A percentile compares a stretch with the other conserved stretches of the same genome.
Conservation (phyloP, 2,797 vertebrate species). For the Furcifer pardalis region DNA sequence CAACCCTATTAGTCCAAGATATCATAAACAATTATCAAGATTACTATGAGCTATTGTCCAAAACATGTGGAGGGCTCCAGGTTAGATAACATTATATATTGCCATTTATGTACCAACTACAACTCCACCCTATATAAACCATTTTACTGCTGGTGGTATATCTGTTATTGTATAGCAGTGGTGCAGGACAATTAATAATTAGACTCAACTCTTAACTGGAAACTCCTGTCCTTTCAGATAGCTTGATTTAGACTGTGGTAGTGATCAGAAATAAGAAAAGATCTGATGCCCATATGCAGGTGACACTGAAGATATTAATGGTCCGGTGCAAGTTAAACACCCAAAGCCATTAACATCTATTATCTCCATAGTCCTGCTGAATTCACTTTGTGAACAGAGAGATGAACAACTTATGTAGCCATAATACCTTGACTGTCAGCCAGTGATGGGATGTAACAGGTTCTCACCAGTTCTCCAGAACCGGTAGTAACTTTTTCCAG, state of each 20-base stretch:
- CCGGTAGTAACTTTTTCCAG: no score
- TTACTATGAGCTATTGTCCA: no score
- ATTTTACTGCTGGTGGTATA: neutral
- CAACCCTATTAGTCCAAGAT: no score
- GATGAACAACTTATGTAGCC: constrained; percentile 24
- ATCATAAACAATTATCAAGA: no score
- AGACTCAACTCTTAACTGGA: constrained; percentile 56
- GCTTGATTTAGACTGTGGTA: constrained; percentile 48
- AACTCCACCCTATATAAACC: neutral
- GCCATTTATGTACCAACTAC: neutral
- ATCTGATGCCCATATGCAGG: constrained; percentile 41
- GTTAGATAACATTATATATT: neutral
- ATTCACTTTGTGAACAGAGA: constrained; percentile 26
- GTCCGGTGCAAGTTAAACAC: constrained; percentile 41
- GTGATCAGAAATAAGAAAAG: constrained; percentile 57
- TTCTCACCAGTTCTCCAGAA: no score
- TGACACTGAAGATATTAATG: constrained; percentile 52
- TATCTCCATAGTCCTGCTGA: constrained; percentile 36
- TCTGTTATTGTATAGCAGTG: no score
- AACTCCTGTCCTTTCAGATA: constrained; percentile 58
- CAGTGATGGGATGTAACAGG: no score
- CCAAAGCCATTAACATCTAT: constrained; percentile 39
- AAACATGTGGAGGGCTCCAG: no score
- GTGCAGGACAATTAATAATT: neutral
- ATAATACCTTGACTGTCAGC: no score